Base-by-base conservation (phyloP, 1,140 invertebrate species). In the Saccostrea glomerata region DNA sequence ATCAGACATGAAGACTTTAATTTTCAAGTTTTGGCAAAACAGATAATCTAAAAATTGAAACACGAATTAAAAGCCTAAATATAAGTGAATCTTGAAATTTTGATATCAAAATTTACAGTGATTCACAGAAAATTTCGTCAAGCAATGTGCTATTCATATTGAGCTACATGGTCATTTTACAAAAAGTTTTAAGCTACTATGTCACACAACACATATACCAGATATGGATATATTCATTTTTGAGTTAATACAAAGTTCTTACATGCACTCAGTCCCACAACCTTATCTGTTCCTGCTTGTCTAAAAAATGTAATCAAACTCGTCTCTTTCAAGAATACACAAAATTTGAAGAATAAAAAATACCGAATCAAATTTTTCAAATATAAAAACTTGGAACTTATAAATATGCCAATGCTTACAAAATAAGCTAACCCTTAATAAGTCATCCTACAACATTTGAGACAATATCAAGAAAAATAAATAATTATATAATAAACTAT, bases 401-500 rank as follows among this genome's bases (percentile, higher is more conserved):
- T 47, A 36, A 36, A 36, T 36, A 9, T 47, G 47, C 6, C 2
- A 47, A 47, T 47, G 47, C 47, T 5, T 63, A 63, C 17, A 63
- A 63, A 63, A 20, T n/a, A 63, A 63, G 58, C 17, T 63, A 20
- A n/a, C 17, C n/a, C 6, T 63, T 63, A n/a, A n/a, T 7, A 63
- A 20, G 15, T 6, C 15, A 63, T n/a, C 58, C 58, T 77, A 77
- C 70, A 77, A 77, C 70, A 77, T 77, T 36, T 11, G 23, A 77
- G 13, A 77, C 70, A 77, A 77, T 77, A 77, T 77, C 70, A 77
- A 77, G 70, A 77, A 30, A 77, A 77, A 77, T 77, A 25, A 30
- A 77, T 30, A 25, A 77, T 17, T 9, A 36, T 63, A 63, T 20
- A 63, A 30, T 30, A 63, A 4, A 60, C 58, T 20, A 17, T 17